Conservation (phyloP, 23 tunicate genomes). For the Ciona savignyi region DNA sequence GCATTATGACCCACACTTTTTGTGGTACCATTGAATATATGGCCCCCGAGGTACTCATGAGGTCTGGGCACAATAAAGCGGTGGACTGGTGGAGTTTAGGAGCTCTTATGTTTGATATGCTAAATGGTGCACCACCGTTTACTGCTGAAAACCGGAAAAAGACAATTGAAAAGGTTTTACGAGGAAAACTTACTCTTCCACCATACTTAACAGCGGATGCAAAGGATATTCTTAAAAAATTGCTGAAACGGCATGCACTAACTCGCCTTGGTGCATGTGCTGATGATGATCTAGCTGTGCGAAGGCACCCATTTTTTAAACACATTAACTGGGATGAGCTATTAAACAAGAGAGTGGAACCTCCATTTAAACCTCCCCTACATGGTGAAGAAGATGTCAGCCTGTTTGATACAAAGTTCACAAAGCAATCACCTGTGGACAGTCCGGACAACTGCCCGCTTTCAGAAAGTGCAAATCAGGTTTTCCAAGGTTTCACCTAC, state of each 20-base stretch:
- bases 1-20: constrained; percentile 83
- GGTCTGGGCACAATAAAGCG: constrained; percentile 91
- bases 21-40: constrained; percentile 99
- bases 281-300: constrained; percentile 63
- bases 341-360: constrained; percentile 52
- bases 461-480: constrained; percentile 81
- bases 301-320: constrained; percentile 77
- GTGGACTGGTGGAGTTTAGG: constrained; percentile 99
- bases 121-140: constrained; percentile 94
- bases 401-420: constrained; percentile 85
- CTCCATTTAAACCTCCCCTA: constrained; percentile 86
- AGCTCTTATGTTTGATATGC: constrained; percentile 95
- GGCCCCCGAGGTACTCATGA: constrained; percentile 92
- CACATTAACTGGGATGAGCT: constrained; percentile 82
- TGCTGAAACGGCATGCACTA: constrained; percentile 77
- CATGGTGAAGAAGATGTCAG: constrained; percentile 71
- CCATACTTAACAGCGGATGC: constrained; percentile 77
- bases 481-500: constrained; percentile 80
- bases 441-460: constrained; percentile 91
- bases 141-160: constrained; percentile 91
- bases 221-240: constrained; percentile 73
- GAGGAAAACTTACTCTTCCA: constrained; percentile 73
- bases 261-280: constrained; percentile 84
- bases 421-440: constrained; percentile 84
- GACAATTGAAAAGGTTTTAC: constrained; percentile 84